Conservation (phyloP, 1,140 invertebrate species). For the Atta cephalotes region DNA sequence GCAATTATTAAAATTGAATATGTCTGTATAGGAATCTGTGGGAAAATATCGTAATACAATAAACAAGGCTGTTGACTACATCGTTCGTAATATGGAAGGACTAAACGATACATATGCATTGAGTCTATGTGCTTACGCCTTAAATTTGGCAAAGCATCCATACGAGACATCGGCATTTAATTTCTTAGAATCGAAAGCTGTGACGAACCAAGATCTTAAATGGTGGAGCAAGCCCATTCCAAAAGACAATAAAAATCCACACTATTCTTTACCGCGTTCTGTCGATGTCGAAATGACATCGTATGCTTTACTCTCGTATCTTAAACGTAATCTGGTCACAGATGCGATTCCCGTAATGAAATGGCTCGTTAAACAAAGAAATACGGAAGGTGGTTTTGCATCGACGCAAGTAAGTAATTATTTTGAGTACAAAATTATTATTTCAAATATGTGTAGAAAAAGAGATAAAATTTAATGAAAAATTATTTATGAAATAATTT, state of each 20-base stretch:
- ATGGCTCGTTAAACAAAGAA: conserved; percentile 94
- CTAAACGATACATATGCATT: conserved; percentile 92
- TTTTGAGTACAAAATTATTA: conserved; percentile 6
- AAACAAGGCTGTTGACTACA: conserved; percentile 92
- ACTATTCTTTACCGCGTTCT: conserved; percentile 90
- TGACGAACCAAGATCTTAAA: conserved; percentile 87
- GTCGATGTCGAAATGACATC: conserved; percentile 96
- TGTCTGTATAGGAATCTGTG: conserved; percentile 72
- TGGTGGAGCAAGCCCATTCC: conserved; percentile 90
- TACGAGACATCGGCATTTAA: conserved; percentile 89
- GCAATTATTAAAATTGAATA: conserved; percentile 14
- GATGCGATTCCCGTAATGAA: conserved; percentile 93
- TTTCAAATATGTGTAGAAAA: background rate
- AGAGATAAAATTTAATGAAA: background rate
- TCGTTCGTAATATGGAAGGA: conserved; percentile 91
- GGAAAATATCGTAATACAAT: conserved; percentile 88
- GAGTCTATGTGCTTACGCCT: conserved; percentile 91
- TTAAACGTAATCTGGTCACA: conserved; percentile 88
- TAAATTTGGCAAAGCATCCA: conserved; percentile 92
- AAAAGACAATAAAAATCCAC: conserved; percentile 90
- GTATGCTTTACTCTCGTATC: conserved; percentile 92
- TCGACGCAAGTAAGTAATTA: conserved; percentile 88
- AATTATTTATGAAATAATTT: conserved; percentile 52
- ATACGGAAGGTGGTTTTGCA: conserved; percentile 93
- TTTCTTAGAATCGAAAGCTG: conserved; percentile 87